A percentile compares a stretch with the other conserved stretches of the same genome.
Conservation (phyloP, 1,140 invertebrate genomes). For the Zaprionus gabonicus region DNA sequence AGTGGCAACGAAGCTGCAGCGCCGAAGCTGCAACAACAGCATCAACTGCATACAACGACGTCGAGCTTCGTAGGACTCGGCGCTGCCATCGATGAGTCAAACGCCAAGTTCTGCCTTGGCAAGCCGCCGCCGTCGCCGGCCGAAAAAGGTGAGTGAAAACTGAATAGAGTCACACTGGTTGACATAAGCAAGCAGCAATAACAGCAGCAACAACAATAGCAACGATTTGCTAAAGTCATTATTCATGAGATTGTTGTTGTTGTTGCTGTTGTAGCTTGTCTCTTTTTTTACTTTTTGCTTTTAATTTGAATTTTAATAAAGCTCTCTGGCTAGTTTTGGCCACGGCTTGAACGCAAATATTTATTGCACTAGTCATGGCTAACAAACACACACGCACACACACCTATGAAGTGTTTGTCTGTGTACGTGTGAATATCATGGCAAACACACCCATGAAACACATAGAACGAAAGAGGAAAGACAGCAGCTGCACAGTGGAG, state of each 20-base stretch:
- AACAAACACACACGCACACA: slow-evolving; percentile 27
- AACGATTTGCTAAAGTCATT: slow-evolving; percentile 30
- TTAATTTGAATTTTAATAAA: slow-evolving; percentile 81
- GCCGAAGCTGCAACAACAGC: slow-evolving; percentile 42
- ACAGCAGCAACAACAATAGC: slow-evolving; percentile 32
- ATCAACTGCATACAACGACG: slow-evolving; percentile 31
- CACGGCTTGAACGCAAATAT: slow-evolving; percentile 73
- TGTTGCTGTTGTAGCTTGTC: slow-evolving; percentile 46
- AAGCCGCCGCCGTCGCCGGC: slow-evolving; percentile 74
- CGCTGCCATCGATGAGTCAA: slow-evolving; percentile 80
- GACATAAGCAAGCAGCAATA: slow-evolving; percentile 32
- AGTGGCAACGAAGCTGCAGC: slow-evolving; percentile 45
- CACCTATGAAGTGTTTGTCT: background rate
- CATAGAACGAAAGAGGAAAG: slow-evolving; percentile 32
- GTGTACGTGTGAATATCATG: background rate
- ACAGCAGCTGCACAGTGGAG: slow-evolving; percentile 38
- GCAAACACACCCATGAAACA: slow-evolving; percentile 39
- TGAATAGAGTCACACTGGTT: slow-evolving; percentile 1
- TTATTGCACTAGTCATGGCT: slow-evolving; percentile 77
- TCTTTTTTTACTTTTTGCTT: slow-evolving; percentile 31
- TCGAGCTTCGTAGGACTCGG: slow-evolving; percentile 67
- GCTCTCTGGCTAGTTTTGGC: slow-evolving; percentile 67
- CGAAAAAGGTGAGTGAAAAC: slow-evolving; percentile 73
- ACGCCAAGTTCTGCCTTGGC: slow-evolving; percentile 74
- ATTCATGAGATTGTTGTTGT: slow-evolving; percentile 43